A percentile compares a stretch with the other conserved stretches of the same genome.
phyloP scores from a whole-genome alignment of 2,113 vertebrate genomes.

The Serinus canaria region DNA sequence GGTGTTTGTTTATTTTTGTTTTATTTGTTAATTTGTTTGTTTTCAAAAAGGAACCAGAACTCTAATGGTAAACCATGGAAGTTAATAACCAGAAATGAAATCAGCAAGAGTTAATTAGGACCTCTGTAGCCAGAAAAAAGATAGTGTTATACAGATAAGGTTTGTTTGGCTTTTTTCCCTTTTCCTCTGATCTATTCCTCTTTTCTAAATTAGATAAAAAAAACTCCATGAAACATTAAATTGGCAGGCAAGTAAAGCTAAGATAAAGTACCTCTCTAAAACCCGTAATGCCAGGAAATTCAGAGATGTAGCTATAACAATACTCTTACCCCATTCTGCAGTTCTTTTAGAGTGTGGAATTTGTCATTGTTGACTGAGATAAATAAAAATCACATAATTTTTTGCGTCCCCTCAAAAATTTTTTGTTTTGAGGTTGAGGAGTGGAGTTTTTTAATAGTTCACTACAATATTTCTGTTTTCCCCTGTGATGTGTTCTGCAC shows the following conservation, averaged over 20 bases:
- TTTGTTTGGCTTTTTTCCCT: not conserved
- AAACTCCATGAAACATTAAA: not conserved
- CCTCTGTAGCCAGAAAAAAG: not conserved
- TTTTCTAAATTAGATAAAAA: constrained; percentile 6
- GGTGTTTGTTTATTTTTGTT: not conserved
- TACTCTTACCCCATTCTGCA: not conserved
- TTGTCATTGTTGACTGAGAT: not conserved
- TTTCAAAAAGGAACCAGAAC: not conserved
- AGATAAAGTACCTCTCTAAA: not conserved
- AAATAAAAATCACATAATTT: not conserved
- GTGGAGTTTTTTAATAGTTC: not conserved
- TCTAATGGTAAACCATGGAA: not conserved
- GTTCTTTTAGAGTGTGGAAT: not conserved
- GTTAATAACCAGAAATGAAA: not conserved
- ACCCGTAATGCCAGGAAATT: not conserved
- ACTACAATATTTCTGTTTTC: not conserved
- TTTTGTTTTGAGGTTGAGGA: not conserved
- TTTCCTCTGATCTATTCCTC: not conserved
- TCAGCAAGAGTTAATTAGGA: not conserved
- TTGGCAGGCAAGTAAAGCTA: not conserved
- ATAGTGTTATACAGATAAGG: not conserved
- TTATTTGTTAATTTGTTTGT: not conserved
- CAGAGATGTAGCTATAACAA: not conserved
- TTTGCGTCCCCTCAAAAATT: not conserved
- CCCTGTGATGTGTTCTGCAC: not conserved